Evolutionary conservation across 2,113 vertebrate genomes (phyloP), one percentile per base, ranked within the genome.

Genomic region (Sigmodon hispidus): DNA sequence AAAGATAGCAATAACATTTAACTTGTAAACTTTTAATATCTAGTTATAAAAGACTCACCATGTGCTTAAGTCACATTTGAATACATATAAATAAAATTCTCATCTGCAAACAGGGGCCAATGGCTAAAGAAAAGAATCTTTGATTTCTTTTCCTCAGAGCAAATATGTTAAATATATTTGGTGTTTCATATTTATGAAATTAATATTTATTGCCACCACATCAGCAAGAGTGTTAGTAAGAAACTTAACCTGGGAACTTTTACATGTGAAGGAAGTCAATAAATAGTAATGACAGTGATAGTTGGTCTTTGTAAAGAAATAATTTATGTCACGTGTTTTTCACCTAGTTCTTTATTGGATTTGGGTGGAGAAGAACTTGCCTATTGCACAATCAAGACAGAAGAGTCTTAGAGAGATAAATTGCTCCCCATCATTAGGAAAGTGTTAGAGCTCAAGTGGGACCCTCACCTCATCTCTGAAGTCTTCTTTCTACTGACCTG

Each of bases 1-100:
- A 96, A 98, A 96, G 92, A 97, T n/a, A 96, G 73, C 55, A 96
- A 79, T 93, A 95, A 92, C 73, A 94, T 97, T 87, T 83, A 77
- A 95, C 73, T 95, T 94, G 72, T 97, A 95, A 96, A 84, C 63
- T 96, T 97, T 97, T 94, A 85, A 89, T 91, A 92, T 89, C 86
- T 75, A 96, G 72, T 63, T 87, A 94, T 96, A 86, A 96, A 97
- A 97, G 55, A 96, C 90, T 97, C 81, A 95, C 76, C 76, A 95
- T 94, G 89, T 96, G 94, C 96, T 96, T 92, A 96, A 96, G 69
- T 97, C 65, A 95, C 87, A 91, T 97, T 93, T 90, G 43, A 95
- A 95, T 90, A 87, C 65, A 90, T 92, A 92, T 43, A 93, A 95
- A 93, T 97, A 97, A 95, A 93, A 94, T 88, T 92, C 43, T 92